A percentile compares a stretch with the other conserved stretches of the same genome.
These are phyloP conservation scores for Drosophila prosaltans DNA, from an alignment of 1,140 invertebrate species.

Conservation along the genomic window DNA sequence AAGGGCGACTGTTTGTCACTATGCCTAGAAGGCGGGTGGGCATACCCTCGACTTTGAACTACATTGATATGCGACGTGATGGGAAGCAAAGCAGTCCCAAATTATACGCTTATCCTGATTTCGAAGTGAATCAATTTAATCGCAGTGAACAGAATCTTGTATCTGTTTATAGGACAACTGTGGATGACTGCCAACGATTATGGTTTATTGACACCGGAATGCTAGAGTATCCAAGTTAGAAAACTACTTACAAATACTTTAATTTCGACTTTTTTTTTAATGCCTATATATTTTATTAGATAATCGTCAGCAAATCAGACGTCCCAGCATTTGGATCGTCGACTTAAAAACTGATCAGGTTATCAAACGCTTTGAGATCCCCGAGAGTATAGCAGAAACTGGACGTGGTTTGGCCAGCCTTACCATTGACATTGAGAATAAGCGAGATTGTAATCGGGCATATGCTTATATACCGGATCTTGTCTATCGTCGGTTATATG, in stretches of 20 bases:
- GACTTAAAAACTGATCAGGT: conserved; percentile 86
- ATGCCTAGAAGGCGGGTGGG: conserved; percentile 87
- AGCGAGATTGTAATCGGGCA: conserved; percentile 86
- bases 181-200: conserved; percentile 88
- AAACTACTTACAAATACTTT: not conserved
- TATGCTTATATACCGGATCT: conserved; percentile 90
- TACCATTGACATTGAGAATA: conserved; percentile 85
- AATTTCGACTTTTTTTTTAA: not conserved
- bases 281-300: conserved; percentile 75
- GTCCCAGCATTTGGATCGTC: conserved; percentile 87
- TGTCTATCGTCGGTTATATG: conserved; percentile 87
- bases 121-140: conserved; percentile 85
- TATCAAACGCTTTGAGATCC: conserved; percentile 71
- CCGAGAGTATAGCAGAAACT: conserved; percentile 66
- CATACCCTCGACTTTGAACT: conserved; percentile 89
- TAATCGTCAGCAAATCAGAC: conserved; percentile 84
- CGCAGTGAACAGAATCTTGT: conserved; percentile 83
- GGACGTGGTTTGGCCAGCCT: conserved; percentile 86
- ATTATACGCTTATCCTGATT: conserved; percentile 87
- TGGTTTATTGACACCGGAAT: conserved; percentile 90
- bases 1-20: conserved; percentile 88
- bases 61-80: conserved; percentile 84
- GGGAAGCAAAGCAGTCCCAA: conserved; percentile 83
- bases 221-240: conserved; percentile 74
- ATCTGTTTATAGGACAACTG: conserved; percentile 87